A percentile compares a stretch with the other conserved stretches of the same genome.
These are phyloP conservation scores for Mirounga angustirostris DNA, from an alignment of 2,113 vertebrate genomes.

Conservation along the genomic window DNA sequence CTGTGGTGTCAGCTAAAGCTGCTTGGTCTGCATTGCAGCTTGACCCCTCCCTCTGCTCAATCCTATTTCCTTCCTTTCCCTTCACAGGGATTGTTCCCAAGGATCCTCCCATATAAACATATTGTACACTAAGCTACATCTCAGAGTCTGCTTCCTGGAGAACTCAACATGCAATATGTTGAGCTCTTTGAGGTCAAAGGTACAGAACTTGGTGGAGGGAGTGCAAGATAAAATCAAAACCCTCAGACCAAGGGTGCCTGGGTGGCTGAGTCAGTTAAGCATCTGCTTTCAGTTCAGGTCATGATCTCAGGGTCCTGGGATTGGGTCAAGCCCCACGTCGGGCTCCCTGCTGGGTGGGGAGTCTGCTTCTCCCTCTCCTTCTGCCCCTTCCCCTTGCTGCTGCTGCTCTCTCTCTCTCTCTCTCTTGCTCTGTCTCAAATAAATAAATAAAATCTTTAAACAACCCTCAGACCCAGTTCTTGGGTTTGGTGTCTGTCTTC, in stretches of 20 bases:
- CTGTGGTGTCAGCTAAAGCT: neutral
- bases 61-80: neutral
- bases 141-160: neutral
- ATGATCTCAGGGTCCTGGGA: no score
- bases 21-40: neutral
- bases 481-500: neutral
- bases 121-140: neutral
- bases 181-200: neutral
- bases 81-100: neutral
- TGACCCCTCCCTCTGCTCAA: neutral
- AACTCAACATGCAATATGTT: neutral
- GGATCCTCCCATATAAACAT: neutral
- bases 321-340: no score
- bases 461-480: neutral
- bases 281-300: neutral
- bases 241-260: neutral
- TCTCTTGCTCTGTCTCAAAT: neutral
- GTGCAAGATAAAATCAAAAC: neutral
- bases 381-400: fast-evolving
- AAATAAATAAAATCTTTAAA: neutral
- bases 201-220: neutral
- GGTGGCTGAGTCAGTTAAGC: neutral
- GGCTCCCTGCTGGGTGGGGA: no score
- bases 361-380: neutral
- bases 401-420: neutral